Conservation (phyloP, 2,113 vertebrate genomes). For the Oxygymnocypris stewartii region DNA sequence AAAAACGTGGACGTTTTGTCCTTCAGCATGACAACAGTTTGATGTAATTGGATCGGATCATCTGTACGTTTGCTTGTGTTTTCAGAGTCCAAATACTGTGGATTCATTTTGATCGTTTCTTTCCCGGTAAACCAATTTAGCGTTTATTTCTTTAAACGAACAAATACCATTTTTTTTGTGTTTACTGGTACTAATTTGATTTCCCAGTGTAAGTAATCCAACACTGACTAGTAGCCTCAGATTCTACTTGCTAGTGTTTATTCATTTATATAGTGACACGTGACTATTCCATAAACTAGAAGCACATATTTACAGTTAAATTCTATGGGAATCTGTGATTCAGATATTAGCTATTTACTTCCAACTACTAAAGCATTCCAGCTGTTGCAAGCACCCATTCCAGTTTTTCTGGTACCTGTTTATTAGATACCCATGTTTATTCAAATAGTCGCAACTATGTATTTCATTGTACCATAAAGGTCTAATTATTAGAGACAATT, state of each 20-base stretch:
- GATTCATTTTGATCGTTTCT: not conserved
- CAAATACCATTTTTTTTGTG: not conserved
- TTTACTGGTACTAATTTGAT: not conserved
- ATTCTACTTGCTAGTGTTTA: not conserved
- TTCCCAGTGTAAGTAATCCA: not conserved
- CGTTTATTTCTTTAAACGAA: not conserved
- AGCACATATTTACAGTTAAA: not conserved
- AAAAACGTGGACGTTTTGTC: conserved; percentile 47
- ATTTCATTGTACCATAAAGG: not conserved
- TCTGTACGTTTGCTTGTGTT: not conserved
- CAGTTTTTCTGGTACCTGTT: conserved; percentile 14
- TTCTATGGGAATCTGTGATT: not conserved
- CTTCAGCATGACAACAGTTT: conserved; percentile 56
- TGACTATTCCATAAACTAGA: not conserved
- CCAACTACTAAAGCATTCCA: not conserved
- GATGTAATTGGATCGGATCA: conserved; percentile 40
- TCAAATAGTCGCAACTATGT: not conserved
- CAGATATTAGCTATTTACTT: not conserved
- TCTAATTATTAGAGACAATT: not conserved
- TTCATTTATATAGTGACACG: not conserved
- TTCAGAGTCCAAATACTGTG: not conserved
- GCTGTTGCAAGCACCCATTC: not conserved
- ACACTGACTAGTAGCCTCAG: conserved; percentile 14
- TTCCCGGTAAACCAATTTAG: not conserved
- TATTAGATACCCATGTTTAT: not conserved